Conservation (phyloP, 2,797 vertebrate species). For the Hirundo rustica region DNA sequence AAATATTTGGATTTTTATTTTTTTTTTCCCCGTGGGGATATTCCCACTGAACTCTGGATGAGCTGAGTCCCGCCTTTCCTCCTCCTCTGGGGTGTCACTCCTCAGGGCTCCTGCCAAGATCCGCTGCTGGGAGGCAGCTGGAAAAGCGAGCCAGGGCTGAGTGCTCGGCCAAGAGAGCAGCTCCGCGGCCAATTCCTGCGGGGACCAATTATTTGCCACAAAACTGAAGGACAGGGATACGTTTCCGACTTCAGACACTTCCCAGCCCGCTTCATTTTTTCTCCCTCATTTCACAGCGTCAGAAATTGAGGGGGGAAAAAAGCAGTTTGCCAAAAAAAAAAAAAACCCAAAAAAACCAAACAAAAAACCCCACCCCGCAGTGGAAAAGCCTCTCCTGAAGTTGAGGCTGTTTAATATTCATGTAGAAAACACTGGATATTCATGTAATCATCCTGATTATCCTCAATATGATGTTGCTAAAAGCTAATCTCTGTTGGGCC, state of each 20-base stretch:
- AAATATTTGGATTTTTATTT: neutral
- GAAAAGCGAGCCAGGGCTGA: neutral
- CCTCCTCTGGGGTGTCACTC: slow-evolving; percentile 15
- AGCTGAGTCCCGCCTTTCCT: neutral
- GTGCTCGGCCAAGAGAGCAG: neutral
- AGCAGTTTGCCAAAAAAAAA: neutral
- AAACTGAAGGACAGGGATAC: slow-evolving; percentile 18
- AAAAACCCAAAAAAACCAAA: neutral
- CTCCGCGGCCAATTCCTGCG: slow-evolving; percentile 26
- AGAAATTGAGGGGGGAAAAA: neutral
- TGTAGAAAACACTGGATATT: neutral
- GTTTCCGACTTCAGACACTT: slow-evolving; percentile 17
- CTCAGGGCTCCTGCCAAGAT: slow-evolving; percentile 55
- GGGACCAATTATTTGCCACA: slow-evolving; percentile 67
- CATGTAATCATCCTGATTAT: neutral
- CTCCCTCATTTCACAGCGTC: neutral
- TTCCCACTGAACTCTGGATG: neutral
- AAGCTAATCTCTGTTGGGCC: neutral
- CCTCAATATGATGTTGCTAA: neutral
- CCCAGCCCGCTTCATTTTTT: slow-evolving; percentile 29
- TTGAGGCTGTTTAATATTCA: neutral
- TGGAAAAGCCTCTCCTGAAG: neutral
- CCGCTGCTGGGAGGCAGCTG: neutral
- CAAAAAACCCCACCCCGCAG: neutral
- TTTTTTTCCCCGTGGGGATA: neutral